phyloP scores from a whole-genome alignment of 2,888 invertebrate genomes.

The Idaea biselata region DNA sequence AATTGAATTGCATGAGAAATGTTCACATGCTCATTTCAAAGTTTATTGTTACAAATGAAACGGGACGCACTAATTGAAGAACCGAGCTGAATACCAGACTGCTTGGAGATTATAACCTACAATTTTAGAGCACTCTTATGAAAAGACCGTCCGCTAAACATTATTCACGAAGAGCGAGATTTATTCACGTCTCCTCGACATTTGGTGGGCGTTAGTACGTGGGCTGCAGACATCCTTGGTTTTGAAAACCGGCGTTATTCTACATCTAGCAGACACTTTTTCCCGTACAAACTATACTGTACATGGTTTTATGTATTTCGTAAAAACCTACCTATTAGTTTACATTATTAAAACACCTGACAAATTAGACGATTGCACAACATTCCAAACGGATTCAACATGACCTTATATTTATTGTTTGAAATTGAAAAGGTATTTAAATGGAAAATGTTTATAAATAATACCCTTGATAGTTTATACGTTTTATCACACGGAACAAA shows the following conservation, averaged over 20 bases:
- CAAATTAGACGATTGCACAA: conserved; percentile 30
- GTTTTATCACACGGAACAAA: conserved; percentile 64
- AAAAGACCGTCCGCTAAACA: conserved; percentile 6
- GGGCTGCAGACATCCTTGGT: conserved; percentile 53
- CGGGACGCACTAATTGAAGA: conserved; percentile 14
- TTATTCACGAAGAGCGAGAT: conserved; percentile 39
- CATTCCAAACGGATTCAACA: conserved; percentile 10
- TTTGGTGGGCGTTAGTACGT: conserved; percentile 61
- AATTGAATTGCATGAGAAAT: conserved; percentile 49
- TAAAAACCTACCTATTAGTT: conserved; percentile 40
- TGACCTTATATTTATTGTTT: conserved; percentile 38
- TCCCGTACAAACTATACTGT: too few relatives aligned
- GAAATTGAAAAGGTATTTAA: conserved; percentile 39
- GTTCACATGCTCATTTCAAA: conserved; percentile 36
- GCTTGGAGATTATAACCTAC: conserved; percentile 5
- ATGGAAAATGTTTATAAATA: conserved; percentile 67
- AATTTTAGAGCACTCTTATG: not conserved
- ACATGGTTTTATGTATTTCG: conserved; percentile 39
- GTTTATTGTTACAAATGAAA: conserved; percentile 30
- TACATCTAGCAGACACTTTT: conserved; percentile 42
- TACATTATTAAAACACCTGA: conserved; percentile 39
- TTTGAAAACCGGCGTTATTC: conserved; percentile 14
- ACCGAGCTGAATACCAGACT: conserved; percentile 11
- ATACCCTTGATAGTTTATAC: conserved; percentile 42
- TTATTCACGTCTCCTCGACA: conserved; percentile 57